Conservation (phyloP, 2,797 vertebrate genomes). For the Streptopelia turtur region DNA sequence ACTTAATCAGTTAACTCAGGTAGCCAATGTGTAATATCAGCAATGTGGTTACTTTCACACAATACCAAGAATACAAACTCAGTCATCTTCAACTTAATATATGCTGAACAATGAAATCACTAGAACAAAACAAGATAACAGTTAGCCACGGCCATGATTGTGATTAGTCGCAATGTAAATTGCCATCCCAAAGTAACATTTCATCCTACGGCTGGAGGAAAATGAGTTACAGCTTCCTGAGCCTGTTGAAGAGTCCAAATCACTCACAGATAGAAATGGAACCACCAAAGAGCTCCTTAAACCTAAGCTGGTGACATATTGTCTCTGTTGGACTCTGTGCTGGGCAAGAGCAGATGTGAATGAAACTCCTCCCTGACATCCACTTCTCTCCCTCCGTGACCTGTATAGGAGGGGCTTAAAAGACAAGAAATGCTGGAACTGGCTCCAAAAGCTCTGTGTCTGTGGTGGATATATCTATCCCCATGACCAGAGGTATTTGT, state of each 20-base stretch:
- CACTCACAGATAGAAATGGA: neutral
- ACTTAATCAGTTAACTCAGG: neutral
- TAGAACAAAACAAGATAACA: neutral
- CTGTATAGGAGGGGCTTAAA: neutral
- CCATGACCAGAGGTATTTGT: neutral
- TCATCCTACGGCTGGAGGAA: neutral
- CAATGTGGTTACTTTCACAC: neutral
- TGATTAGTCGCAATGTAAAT: constrained; percentile 8
- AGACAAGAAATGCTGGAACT: neutral
- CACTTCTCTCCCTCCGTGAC: neutral
- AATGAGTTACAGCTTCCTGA: neutral
- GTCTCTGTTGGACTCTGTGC: neutral
- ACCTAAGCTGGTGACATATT: neutral
- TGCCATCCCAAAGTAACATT: neutral
- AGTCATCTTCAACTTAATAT: neutral
- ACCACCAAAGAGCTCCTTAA: neutral
- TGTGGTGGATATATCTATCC: neutral
- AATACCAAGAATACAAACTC: neutral
- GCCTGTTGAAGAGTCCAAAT: neutral
- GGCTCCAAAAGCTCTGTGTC: neutral
- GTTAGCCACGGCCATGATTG: neutral
- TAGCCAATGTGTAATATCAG: neutral
- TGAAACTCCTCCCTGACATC: neutral
- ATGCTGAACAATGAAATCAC: neutral
- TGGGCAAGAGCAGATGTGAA: neutral